A percentile compares a stretch with the other conserved stretches of the same genome.
These are phyloP conservation scores for Silurus aristotelis DNA, from an alignment of 2,797 vertebrate genomes.

Conservation along the genomic window DNA sequence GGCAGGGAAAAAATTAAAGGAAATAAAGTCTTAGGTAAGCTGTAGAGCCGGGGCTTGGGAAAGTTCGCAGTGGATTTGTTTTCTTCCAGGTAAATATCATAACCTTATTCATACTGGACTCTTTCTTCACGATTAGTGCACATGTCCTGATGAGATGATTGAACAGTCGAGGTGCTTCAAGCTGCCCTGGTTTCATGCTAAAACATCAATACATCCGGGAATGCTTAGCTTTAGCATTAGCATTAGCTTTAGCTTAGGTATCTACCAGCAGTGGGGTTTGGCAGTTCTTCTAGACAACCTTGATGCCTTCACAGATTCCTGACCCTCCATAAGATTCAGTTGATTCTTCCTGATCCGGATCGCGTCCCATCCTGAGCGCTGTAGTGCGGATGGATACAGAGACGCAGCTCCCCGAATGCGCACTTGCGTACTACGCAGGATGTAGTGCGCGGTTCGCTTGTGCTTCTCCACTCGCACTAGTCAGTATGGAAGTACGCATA, in stretches of 20 bases:
- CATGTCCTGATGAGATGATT: not conserved
- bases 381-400: not conserved
- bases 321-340: not conserved
- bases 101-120: not conserved
- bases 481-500: not conserved
- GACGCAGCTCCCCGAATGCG: not conserved
- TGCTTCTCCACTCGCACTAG: not conserved
- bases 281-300: conserved; percentile 9
- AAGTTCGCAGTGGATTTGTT: conserved; percentile 30
- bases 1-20: not conserved
- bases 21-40: not conserved
- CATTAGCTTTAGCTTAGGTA: conserved; percentile 17
- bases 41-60: conserved; percentile 17
- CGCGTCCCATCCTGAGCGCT: not conserved
- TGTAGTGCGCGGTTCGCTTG: no score
- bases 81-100: conserved; percentile 28
- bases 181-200: conserved; percentile 14
- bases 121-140: not conserved
- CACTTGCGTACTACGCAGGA: not conserved
- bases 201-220: conserved; percentile 9
- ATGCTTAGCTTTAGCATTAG: conserved; percentile 24
- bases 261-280: not conserved
- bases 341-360: not conserved
- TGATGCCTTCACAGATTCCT: not conserved
- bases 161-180: not conserved